Evolutionary conservation across 2,797 vertebrate species (phyloP), one percentile per base, ranked within the genome.

Genomic region (Peromyscus aztecus): DNA sequence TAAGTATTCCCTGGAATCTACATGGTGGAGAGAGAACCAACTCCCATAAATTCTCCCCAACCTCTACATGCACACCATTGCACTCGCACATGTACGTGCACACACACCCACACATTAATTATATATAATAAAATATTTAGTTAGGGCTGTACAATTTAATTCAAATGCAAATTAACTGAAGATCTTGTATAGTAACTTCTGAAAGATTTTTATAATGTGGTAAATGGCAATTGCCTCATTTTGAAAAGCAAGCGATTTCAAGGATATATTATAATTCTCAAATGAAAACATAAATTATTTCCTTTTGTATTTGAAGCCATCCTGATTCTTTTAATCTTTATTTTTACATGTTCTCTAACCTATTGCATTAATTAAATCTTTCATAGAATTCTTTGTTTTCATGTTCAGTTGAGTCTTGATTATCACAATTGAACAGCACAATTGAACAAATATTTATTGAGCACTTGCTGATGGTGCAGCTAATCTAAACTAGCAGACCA

Each of bases 361-460:
- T 94, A 96, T 46, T 80, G 67, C 85, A 86, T 49, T 94, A 77
- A 73, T 88, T 78, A 81, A 92, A 55, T 85, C 55, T 96, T 94
- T 85, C 85, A 82, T 80, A 55, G 87, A 90, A 84, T 93, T 97
- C 90, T 97, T 96, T 97, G 97, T 98, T 97, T 97, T 96, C 94
- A 96, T 61, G 55, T 94, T 57, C 31, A 95, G 88, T 90, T 78
- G 49, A 90, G 82, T 97, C 92, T 94, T 96, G 97, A 96, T 97
- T 95, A 97, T 89, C 82, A 96, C 88, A 96, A 94, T 95, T 98
- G 96, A 96, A 80, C 92, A 91, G 94, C 97, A 90, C 77, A 94
- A 92, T 94, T 95, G 90, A 92, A 97, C 94, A 97, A 97, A 96
- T 97, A 97, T 97, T 98, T 97, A 97, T 91, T 88, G 92, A 96